Percentiles rank a stretch among this genome's conserved stretches.
Evolutionary conservation across 2,797 vertebrate genomes (phyloP).

Genomic region (Silurus aristotelis): DNA sequence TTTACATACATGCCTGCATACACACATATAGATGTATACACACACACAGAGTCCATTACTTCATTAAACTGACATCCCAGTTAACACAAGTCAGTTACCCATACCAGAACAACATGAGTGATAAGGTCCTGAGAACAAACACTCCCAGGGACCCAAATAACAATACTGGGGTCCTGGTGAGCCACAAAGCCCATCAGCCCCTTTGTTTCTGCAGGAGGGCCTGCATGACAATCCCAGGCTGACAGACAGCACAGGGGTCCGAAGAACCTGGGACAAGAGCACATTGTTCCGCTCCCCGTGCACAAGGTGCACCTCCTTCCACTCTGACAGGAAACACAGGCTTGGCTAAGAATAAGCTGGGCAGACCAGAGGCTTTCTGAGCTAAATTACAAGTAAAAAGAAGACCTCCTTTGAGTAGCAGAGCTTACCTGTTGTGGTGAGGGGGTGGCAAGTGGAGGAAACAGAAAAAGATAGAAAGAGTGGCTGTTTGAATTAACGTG

Average conservation of each 20-base stretch:
- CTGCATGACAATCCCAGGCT: slow-evolving; percentile 78
- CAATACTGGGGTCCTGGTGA: slow-evolving; percentile 73
- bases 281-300: slow-evolving; percentile 72
- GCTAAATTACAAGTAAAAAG: slow-evolving; percentile 65
- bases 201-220: slow-evolving; percentile 73
- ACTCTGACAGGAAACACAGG: slow-evolving; percentile 65
- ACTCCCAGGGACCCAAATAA: slow-evolving; percentile 74
- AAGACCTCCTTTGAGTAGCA: slow-evolving; percentile 58
- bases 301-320: slow-evolving; percentile 65
- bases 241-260: slow-evolving; percentile 68
- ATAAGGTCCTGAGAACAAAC: slow-evolving; percentile 66
- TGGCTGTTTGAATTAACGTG: slow-evolving; percentile 73
- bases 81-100: slow-evolving; percentile 51
- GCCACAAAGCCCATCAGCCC: slow-evolving; percentile 69
- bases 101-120: slow-evolving; percentile 42
- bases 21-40: neutral
- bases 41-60: slow-evolving; percentile 5
- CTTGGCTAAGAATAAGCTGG: slow-evolving; percentile 57
- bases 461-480: slow-evolving; percentile 54
- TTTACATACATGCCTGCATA: neutral
- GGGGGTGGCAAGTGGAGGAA: slow-evolving; percentile 46
- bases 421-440: slow-evolving; percentile 76
- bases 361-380: slow-evolving; percentile 62
- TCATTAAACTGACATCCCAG: neutral
- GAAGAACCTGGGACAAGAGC: slow-evolving; percentile 63